Evolutionary conservation across 2,113 vertebrate genomes (phyloP).

Genomic region (Phoenicopterus ruber): DNA sequence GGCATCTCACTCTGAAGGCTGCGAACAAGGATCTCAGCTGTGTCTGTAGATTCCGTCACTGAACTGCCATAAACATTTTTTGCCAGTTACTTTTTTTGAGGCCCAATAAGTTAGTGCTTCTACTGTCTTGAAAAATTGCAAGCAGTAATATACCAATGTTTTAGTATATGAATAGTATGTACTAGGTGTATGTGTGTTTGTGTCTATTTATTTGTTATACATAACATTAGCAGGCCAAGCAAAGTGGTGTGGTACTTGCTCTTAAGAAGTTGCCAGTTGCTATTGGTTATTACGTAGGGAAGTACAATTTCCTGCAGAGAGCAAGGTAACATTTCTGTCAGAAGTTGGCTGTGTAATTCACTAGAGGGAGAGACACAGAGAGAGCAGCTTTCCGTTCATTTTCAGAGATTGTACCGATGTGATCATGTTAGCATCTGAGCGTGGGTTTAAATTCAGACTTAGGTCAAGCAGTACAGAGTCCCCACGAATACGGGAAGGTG

Average conservation of each 20-base stretch:
- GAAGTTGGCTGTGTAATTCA: neutral
- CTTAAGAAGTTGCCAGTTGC: neutral
- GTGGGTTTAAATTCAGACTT: neutral
- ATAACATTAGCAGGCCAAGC: too few relatives aligned
- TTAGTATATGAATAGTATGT: neutral
- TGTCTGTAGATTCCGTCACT: neutral
- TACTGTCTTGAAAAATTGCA: neutral
- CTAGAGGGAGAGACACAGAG: neutral
- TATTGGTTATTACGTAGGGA: neutral
- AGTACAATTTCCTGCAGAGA: neutral
- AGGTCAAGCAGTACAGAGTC: neutral
- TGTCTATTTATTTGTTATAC: neutral
- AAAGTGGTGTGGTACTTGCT: neutral
- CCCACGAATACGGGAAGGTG: fast-evolving
- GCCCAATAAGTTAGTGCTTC: neutral
- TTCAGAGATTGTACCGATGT: neutral
- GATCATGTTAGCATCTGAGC: neutral
- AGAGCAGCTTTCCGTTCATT: neutral
- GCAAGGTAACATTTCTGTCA: neutral
- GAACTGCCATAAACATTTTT: neutral
- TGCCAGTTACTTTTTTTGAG: neutral
- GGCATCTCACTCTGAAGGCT: neutral
- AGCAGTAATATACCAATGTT: neutral
- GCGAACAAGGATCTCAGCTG: neutral
- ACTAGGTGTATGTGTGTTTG: neutral